Conservation (phyloP, 2,113 vertebrate genomes). For the Cryptomyrus ogoouensis region DNA sequence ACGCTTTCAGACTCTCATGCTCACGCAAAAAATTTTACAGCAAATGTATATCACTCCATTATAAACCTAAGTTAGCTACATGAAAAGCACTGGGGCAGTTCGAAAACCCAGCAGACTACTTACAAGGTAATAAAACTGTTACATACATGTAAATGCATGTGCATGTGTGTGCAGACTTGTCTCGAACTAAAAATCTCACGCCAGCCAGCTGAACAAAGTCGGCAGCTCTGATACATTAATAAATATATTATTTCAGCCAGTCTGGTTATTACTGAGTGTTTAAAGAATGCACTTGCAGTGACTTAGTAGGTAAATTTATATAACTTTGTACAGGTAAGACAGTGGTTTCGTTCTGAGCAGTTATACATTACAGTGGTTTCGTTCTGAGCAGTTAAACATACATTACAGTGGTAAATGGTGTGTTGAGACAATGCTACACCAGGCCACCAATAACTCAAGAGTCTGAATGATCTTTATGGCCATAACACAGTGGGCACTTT, state of each 20-base stretch:
- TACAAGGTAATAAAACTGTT: background rate
- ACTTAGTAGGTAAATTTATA: background rate
- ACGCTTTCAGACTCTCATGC: background rate
- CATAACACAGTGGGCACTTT: background rate
- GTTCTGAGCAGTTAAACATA: background rate
- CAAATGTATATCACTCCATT: background rate
- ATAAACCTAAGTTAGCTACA: background rate
- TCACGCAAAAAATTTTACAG: background rate
- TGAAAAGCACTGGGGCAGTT: background rate
- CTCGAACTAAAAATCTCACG: background rate
- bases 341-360: background rate
- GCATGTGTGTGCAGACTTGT: background rate
- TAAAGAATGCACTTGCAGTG: background rate
- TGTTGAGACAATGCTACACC: background rate
- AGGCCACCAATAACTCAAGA: background rate
- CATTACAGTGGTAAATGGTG: background rate
- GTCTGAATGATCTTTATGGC: background rate
- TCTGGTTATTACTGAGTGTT: background rate
- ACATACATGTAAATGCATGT: background rate
- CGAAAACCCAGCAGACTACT: background rate
- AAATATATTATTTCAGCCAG: background rate
- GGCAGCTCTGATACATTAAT: background rate
- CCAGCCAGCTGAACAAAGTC: background rate
- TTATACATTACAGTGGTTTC: background rate
- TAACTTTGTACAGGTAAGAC: background rate